Conservation (phyloP, 2,888 invertebrate genomes). For the Tyria jacobaeae region DNA sequence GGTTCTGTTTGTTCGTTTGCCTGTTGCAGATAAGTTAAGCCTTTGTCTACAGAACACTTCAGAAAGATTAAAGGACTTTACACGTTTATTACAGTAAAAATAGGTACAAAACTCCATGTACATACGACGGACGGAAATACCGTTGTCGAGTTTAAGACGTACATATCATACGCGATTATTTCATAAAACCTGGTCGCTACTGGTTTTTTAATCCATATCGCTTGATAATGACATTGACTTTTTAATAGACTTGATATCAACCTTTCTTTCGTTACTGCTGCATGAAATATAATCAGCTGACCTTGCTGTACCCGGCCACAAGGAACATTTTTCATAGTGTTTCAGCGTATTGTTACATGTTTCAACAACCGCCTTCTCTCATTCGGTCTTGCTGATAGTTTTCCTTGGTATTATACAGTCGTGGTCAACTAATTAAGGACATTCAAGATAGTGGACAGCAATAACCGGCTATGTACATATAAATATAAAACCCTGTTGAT, state of each 20-base stretch:
- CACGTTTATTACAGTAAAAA: slow-evolving; percentile 46
- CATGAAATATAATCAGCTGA: slow-evolving; percentile 7
- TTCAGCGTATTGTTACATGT: neutral
- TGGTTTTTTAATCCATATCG: slow-evolving; percentile 7
- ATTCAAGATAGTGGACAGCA: too few relatives aligned
- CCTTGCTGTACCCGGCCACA: slow-evolving; percentile 5
- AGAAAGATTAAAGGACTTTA: slow-evolving; percentile 48
- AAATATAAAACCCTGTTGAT: too few relatives aligned
- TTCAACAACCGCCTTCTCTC: neutral
- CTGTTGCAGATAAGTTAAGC: slow-evolving; percentile 47
- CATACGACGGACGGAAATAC: too few relatives aligned
- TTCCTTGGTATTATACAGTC: too few relatives aligned
- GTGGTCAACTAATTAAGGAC: too few relatives aligned
- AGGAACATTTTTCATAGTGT: slow-evolving; percentile 7
- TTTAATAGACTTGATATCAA: slow-evolving; percentile 7
- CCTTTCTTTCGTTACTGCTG: slow-evolving; percentile 4
- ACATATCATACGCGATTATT: slow-evolving; percentile 6
- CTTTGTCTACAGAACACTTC: slow-evolving; percentile 41
- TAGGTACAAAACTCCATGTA: slow-evolving; percentile 19
- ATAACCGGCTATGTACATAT: too few relatives aligned
- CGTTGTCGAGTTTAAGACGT: slow-evolving; percentile 21
- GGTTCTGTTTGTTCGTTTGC: slow-evolving; percentile 42
- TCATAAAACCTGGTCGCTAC: neutral
- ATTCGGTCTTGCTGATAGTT: neutral
- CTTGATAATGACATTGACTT: slow-evolving; percentile 7